Base-by-base conservation (phyloP, 2,888 invertebrate genomes). In the Tetragnatha montana region DNA sequence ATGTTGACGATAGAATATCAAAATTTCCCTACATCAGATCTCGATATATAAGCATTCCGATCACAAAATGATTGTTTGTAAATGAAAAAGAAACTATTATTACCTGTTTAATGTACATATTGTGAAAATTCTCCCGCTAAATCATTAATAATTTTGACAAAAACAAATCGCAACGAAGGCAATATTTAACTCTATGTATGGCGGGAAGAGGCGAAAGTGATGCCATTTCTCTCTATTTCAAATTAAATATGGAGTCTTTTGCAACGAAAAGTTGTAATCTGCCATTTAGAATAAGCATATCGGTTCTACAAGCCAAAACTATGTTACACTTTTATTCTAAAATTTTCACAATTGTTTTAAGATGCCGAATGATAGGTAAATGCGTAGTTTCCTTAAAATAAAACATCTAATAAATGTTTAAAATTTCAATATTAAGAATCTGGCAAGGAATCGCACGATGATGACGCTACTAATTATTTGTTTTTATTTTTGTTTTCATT, bases 131-230 rank as follows among this genome's bases (percentile, higher is more conserved):
- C 88, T 78, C 79, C 74, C 22, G 74, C 88, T 88, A 88, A 88
- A 88, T 88, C 88, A 88, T 88, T 82, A 80, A 88, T 83, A 70
- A 76, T 83, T 74, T 84, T 88, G 19, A 83, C n/a, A 73, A 88
- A 84, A 83, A 84, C 78, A 79, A 80, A 88, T 80, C 60, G 83
- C 83, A 84, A 88, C 80, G 88, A 88, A 88, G 84, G 88, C 83
- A 88, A 88, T 83, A 88, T 88, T 88, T 88, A 88, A 88, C 83
- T 88, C 88, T 88, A 70, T 75, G 88, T 83, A 88, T 88, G 88
- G 88, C 88, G 88, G 88, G 88, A 88, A 88, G 83, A 74, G 71
- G 22, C 79, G 83, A 76, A 69, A 88, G 60, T 88, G 88, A 88
- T 88, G 88, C 88, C 88, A 88, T 81, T n/a, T 75, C 49, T 35